Conservation (phyloP, 2,797 vertebrate species). For the Melanotaenia maccullochi region DNA sequence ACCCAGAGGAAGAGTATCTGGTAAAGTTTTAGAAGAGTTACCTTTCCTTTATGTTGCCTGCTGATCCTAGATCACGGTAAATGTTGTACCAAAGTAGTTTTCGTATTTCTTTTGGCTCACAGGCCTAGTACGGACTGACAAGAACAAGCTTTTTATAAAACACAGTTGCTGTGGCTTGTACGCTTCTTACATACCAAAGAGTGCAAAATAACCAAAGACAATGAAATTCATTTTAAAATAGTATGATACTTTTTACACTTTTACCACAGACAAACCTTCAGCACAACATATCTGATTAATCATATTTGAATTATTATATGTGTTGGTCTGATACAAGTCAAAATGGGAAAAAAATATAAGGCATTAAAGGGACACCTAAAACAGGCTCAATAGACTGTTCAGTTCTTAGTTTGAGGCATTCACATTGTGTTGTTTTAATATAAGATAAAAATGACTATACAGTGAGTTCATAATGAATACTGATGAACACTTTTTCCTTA, state of each 20-base stretch:
- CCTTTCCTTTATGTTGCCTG: conserved; percentile 37
- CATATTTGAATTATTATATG: conserved; percentile 31
- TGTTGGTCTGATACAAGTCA: conserved; percentile 48
- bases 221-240: conserved; percentile 49
- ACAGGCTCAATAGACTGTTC: conserved; percentile 37
- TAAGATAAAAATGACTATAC: conserved; percentile 23
- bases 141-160: conserved; percentile 68
- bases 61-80: conserved; percentile 25
- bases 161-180: conserved; percentile 62
- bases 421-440: conserved; percentile 21
- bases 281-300: conserved; percentile 1
- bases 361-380: conserved; percentile 45
- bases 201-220: conserved; percentile 70
- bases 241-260: conserved; percentile 50
- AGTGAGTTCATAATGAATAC: conserved; percentile 6
- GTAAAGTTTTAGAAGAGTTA: conserved; percentile 23
- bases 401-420: conserved; percentile 27
- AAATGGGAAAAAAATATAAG: conserved; percentile 27
- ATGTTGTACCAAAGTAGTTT: conserved; percentile 43
- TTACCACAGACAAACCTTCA: conserved; percentile 34
- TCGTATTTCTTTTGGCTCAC: conserved; percentile 49
- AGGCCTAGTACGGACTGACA: conserved; percentile 60
- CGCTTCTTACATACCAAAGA: conserved; percentile 58
- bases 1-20: conserved; percentile 22
- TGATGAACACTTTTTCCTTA: conserved; percentile 20